Percentiles rank a stretch among this genome's conserved stretches.
Conservation (phyloP, 92 coral and sea anemone genomes). For the Galaxea fascicularis region DNA sequence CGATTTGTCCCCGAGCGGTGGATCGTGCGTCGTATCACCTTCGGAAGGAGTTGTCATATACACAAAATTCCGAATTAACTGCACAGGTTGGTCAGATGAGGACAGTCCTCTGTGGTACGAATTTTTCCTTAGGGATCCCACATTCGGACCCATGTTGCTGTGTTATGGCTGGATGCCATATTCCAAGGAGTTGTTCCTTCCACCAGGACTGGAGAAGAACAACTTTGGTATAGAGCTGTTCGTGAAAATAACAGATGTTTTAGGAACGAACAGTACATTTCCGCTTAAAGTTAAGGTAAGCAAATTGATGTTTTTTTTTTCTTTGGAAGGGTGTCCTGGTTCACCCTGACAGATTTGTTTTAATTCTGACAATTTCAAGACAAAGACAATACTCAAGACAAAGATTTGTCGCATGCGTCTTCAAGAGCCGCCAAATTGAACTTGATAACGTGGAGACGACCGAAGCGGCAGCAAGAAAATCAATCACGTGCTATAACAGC, state of each 20-base stretch:
- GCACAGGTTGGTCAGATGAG: slow-evolving; percentile 78
- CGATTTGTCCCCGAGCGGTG: slow-evolving; percentile 54
- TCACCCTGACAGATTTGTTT: too few relatives aligned
- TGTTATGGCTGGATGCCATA: slow-evolving; percentile 66
- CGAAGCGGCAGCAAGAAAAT: too few relatives aligned
- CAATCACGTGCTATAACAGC: too few relatives aligned
- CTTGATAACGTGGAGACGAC: too few relatives aligned
- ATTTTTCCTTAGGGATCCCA: slow-evolving; percentile 58
- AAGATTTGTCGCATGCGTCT: too few relatives aligned
- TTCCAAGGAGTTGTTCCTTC: slow-evolving; percentile 57
- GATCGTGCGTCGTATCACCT: slow-evolving; percentile 68
- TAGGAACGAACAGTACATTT: slow-evolving; percentile 60
- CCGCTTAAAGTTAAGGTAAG: slow-evolving; percentile 64
- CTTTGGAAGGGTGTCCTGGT: neutral
- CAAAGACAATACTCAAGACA: too few relatives aligned
- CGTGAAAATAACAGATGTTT: slow-evolving; percentile 67
- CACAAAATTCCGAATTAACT: slow-evolving; percentile 65
- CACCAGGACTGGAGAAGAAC: slow-evolving; percentile 57
- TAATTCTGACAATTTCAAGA: too few relatives aligned
- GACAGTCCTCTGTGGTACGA: slow-evolving; percentile 85
- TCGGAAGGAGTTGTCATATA: slow-evolving; percentile 58
- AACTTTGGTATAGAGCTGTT: slow-evolving; percentile 50
- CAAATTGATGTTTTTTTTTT: neutral
- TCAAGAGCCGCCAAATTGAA: too few relatives aligned
- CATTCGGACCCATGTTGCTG: slow-evolving; percentile 56